Base-by-base conservation (phyloP, 2,797 vertebrate species). In the Trichosurus vulpecula region DNA sequence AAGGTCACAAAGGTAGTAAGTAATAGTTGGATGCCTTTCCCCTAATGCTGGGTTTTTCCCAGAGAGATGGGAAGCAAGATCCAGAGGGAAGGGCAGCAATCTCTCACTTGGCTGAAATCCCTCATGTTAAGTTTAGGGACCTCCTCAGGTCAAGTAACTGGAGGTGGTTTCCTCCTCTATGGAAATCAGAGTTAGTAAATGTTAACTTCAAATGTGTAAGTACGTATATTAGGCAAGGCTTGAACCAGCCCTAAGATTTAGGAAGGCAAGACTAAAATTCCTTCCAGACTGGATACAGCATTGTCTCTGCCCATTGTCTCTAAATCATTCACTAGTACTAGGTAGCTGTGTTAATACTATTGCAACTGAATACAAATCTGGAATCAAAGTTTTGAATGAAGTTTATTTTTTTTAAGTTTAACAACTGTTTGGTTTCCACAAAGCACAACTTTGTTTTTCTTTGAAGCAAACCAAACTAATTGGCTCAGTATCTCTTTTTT, bases 21-120 rank as follows among this genome's bases (percentile, higher is more conserved):
- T 35, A 31, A n/a, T 87, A 90, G 91, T 90, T 91, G 94, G 74
- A 81, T 92, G 92, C 89, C 54, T 95, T 55, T 97, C 93, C 91
- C 92, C 95, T 97, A 92, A 97, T 94, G 92, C 95, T 90, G 91
- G 93, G 0, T 57, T 96, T 96, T 95, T 54, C 94, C 96, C 90
- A 96, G 93, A 96, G 92, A 94, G 93, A 57, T 92, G 90, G 92
- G 54, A 94, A 56, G 57, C 27, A n/a, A 90, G 47, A 87, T 51
- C 22, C 92, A 61, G 4, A 19, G 57, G 90, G n/a, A 41, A 14
- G 93, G 66, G 57, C 29, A 90, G 14, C 35, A 66, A 51, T 35
- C 47, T 96, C 54, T 52, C 35, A 87, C 35, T 61, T 87, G 58
- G n/a, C 47, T 8, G 35, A 22, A 94, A 54, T 53, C 55, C 57